Evolutionary conservation across 2,113 vertebrate species (phyloP), one percentile per base, ranked within the genome.

Genomic region (Scomber scombrus): DNA sequence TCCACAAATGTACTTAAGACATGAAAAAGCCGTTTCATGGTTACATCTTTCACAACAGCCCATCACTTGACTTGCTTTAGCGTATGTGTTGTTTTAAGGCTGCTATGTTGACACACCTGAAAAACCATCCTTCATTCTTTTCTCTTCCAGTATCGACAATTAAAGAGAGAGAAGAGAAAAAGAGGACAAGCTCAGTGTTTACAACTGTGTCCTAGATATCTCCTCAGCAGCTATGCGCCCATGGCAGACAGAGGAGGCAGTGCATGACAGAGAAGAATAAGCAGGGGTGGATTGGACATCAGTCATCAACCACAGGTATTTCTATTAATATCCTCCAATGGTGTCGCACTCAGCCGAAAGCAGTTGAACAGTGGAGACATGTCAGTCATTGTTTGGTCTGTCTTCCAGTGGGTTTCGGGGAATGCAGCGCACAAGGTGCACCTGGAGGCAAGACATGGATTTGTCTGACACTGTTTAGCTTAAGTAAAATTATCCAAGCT

Each of bases 261-360:
- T 76, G 87, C 83, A 85, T 86, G 85, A 84, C 81, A 72, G 80
- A 50, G 75, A 54, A 78, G 81, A 88, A 80, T 58, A 66, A 72
- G 73, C 8, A 16, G 63, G 66, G 80, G 61, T 62, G 82, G 84
- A 80, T 66, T 86, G 84, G 58, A 81, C 85, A 85, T 91, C 87
- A 77, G 84, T 92, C 90, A 91, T 85, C 89, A 91, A 87, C 91
- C 89, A 77, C 93, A 93, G 92, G 92, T 89, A 92, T 93, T 90
- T 94, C 93, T 94, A 94, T 93, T 91, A 92, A 94, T 95, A 93
- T 86, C 88, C 73, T 85, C 85, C 88, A 91, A 80, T 87, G 75
- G 78, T 50, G 62, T 75, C 13, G 45, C 62, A 69, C 45, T 75
- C 62, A 69, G 86, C 77, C 63, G 9, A 82, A 46, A 85, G 79